Conservation (phyloP, 2,797 vertebrate genomes). For the Rhodeus uyekii region DNA sequence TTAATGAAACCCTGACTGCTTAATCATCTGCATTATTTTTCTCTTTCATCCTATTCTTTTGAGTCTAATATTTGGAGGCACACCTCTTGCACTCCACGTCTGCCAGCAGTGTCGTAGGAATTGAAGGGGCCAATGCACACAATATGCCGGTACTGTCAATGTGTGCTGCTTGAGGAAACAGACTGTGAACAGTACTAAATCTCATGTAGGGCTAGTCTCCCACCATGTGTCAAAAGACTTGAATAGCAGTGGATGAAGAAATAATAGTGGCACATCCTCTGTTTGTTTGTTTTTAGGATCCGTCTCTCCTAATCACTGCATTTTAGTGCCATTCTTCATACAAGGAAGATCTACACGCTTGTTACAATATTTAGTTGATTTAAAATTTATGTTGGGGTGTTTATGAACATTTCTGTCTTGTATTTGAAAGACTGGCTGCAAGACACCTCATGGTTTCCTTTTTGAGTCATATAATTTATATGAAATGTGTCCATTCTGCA, state of each 20-base stretch:
- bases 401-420: conserved; percentile 6
- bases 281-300: not conserved
- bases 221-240: conserved; percentile 43
- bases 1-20: conserved; percentile 1
- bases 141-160: not conserved
- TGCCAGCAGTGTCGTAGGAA: conserved; percentile 20
- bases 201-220: conserved; percentile 9
- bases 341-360: not conserved
- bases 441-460: conserved; percentile 17
- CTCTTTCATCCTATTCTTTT: not conserved
- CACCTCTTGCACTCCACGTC: not conserved
- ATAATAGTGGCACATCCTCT: not conserved
- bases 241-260: conserved; percentile 20
- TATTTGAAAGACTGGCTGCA: conserved; percentile 17
- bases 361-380: conserved; percentile 9
- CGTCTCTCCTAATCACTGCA: not conserved
- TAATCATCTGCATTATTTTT: conserved; percentile 26
- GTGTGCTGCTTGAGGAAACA: not conserved
- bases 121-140: conserved; percentile 2
- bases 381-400: not conserved
- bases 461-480: conserved; percentile 23
- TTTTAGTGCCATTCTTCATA: conserved; percentile 42
- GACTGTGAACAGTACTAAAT: conserved; percentile 8
- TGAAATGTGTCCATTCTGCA: conserved; percentile 29
- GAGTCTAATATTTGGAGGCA: not conserved